These are phyloP conservation scores for Sinopyrophorus schimmeli DNA, from an alignment of 2,888 invertebrate genomes.

Conservation along the genomic window DNA sequence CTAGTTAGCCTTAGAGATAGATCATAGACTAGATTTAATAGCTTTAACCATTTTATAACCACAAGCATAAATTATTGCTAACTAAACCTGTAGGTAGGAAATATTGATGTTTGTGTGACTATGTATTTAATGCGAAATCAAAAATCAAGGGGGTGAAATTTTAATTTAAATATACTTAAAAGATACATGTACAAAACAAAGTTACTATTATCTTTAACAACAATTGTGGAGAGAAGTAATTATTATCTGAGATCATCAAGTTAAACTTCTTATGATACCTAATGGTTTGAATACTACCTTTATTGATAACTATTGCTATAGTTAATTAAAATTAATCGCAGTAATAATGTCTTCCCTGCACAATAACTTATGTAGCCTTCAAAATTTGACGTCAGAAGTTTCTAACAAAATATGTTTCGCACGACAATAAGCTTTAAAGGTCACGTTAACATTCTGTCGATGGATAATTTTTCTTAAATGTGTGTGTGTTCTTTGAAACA, in stretches of 20 bases:
- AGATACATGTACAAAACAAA: no score
- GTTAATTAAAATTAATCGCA: constrained; percentile 27
- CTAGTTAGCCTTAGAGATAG: constrained; percentile 9
- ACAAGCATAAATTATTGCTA: constrained; percentile 9
- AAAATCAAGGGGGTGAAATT: no score
- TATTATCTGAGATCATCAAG: no score
- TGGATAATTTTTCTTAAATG: no score
- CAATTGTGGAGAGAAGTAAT: no score
- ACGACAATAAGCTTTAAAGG: constrained; percentile 27
- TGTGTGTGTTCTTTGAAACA: no score
- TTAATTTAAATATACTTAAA: no score
- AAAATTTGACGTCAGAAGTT: constrained; percentile 28
- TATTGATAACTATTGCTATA: constrained; percentile 17
- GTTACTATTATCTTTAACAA: no score
- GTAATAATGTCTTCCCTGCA: constrained; percentile 24
- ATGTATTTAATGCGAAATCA: not conserved
- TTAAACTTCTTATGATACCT: no score
- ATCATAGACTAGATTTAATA: constrained; percentile 7
- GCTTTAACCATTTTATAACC: constrained; percentile 3
- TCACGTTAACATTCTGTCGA: constrained; percentile 26
- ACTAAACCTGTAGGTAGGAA: constrained; percentile 3
- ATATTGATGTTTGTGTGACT: no score
- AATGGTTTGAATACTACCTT: not conserved
- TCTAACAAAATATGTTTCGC: constrained; percentile 27
- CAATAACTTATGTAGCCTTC: constrained; percentile 22